Evolutionary conservation across 2,888 invertebrate species (phyloP), one percentile per base, ranked within the genome.

Genomic region (Glyphotaelius pellucidus): DNA sequence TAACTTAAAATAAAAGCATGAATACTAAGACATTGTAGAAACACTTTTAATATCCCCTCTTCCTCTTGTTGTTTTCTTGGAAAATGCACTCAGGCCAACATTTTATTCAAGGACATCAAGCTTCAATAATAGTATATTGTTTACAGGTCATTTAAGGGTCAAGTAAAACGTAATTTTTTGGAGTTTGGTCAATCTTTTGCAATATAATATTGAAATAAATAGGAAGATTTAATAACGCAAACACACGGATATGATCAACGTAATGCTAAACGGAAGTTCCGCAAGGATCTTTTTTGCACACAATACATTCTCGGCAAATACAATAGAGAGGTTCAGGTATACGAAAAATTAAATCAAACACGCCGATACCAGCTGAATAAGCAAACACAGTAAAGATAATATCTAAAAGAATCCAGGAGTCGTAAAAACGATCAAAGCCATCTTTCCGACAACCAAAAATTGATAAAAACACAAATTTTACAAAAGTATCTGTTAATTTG

Each of bases 401-500:
- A 81, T 81, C 11, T 25, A 84, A 84, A 84, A 84, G 19, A 11
- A 84, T 84, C 25, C 19, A 84, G n/a, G 25, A 19, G 1, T 25
- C 9, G 38, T 32, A 15, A 81, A 81, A 30, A 30, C 14, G 83
- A 35, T 1, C 19, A 14, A 35, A 14, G 31, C n/a, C 31, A 31
- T 25, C 30, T 2, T 84, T 35, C 38, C 35, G 19, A 35, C 19
- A 81, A 32, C 31, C 81, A 30, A 38, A 84, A 38, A 35, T 35
- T 84, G 19, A 35, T 84, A 35, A 35, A 38, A 38, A 35, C 84
- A 31, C 15, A 84, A 84, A 84, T 38, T 35, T 31, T 31, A 47
- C 52, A 15, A 25, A 79, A 79, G 15, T 67, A 80, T 80, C 79
- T 89, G 88, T 89, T 89, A 89, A 89, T 89, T 35, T 32, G 25